phyloP scores from a whole-genome alignment of 2,113 vertebrate species.

The Dromas ardeola region DNA sequence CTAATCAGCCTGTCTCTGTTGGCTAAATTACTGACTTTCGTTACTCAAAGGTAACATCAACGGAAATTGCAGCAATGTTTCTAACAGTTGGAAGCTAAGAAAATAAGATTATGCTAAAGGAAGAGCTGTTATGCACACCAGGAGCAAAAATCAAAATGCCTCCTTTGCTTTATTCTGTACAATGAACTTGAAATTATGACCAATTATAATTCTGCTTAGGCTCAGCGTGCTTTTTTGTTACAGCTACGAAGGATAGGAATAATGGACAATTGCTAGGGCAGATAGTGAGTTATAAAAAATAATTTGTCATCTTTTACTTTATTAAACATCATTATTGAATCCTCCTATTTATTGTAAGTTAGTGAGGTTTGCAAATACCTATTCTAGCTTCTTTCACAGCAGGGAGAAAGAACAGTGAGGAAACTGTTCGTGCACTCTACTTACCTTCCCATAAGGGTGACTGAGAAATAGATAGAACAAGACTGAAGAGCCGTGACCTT shows the following conservation, averaged over 20 bases:
- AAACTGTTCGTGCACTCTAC: background rate
- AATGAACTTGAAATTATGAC: background rate
- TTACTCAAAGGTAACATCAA: constrained; percentile 34
- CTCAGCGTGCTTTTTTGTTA: background rate
- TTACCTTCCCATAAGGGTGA: background rate
- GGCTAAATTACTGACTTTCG: background rate
- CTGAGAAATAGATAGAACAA: background rate
- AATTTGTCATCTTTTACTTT: background rate
- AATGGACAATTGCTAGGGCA: background rate
- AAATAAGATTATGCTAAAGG: background rate
- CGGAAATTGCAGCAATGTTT: constrained; percentile 27
- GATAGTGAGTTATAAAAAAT: background rate
- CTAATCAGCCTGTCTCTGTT: constrained; percentile 4
- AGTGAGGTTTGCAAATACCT: background rate
- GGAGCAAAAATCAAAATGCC: background rate
- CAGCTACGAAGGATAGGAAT: background rate
- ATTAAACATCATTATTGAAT: background rate
- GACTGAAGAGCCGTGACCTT: background rate
- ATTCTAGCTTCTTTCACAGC: background rate
- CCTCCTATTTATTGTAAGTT: background rate
- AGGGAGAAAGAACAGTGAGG: background rate
- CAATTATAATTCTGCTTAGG: background rate
- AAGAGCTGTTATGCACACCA: background rate
- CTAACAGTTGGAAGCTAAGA: background rate
- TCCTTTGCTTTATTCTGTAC: background rate